Evolutionary conservation across 92 coral and sea anemone species (phyloP).

Genomic region (Phymanthus crucifer): DNA sequence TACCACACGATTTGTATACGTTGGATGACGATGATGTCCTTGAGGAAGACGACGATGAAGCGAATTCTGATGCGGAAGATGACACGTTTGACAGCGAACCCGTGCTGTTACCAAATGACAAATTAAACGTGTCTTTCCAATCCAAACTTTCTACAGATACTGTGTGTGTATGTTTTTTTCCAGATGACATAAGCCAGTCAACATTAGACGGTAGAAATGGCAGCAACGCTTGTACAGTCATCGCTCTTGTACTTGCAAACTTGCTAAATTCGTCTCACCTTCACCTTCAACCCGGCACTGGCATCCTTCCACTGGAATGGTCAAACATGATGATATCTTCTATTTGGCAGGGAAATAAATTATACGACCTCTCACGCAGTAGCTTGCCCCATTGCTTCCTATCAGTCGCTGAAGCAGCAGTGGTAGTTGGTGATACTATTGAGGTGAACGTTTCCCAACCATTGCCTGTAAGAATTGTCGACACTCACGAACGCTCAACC

Average conservation of each 20-base stretch:
- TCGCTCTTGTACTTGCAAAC: background rate
- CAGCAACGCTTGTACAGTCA: slow-evolving; percentile 4
- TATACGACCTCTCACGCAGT: background rate
- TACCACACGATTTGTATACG: background rate
- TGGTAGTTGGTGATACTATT: background rate
- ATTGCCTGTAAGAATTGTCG: background rate
- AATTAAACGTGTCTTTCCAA: background rate
- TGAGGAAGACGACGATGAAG: background rate
- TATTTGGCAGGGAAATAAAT: background rate
- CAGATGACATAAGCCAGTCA: background rate
- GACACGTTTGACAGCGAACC: background rate
- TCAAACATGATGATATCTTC: slow-evolving; percentile 1
- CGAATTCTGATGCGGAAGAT: slow-evolving; percentile 1
- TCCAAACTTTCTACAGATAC: background rate
- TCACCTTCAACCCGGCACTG: background rate
- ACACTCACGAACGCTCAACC: background rate
- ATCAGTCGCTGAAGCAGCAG: slow-evolving; percentile 5
- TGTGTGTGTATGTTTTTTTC: background rate
- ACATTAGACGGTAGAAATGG: slow-evolving; percentile 1
- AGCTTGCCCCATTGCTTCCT: background rate
- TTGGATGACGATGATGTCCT: background rate
- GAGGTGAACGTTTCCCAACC: slow-evolving; percentile 1
- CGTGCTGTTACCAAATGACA: background rate
- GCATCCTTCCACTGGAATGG: background rate
- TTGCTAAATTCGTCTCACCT: background rate